These are phyloP conservation scores for Caloenas nicobarica DNA, from an alignment of 2,113 vertebrate species.

Conservation along the genomic window DNA sequence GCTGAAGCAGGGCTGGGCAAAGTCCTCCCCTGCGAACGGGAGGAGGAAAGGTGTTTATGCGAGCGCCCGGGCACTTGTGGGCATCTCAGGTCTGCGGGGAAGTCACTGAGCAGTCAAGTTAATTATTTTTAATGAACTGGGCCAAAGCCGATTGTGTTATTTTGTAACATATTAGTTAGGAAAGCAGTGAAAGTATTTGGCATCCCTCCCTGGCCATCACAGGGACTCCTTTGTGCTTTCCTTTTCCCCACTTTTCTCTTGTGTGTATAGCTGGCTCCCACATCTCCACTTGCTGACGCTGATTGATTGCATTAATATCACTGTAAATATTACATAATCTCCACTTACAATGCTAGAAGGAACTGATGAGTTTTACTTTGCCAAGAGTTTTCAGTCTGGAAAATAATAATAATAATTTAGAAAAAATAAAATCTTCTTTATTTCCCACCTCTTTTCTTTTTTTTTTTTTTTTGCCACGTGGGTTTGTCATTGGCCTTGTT, in stretches of 20 bases:
- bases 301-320: slow-evolving; percentile 75
- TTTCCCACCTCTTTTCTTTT: too few relatives aligned
- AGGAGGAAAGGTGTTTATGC: slow-evolving; percentile 16
- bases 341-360: slow-evolving; percentile 31
- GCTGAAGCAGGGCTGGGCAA: background rate
- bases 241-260: slow-evolving; percentile 49
- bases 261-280: slow-evolving; percentile 27
- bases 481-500: background rate
- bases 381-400: slow-evolving; percentile 34
- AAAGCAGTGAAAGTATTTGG: slow-evolving; percentile 63
- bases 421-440: background rate
- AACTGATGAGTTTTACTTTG: slow-evolving; percentile 44
- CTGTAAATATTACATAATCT: slow-evolving; percentile 72
- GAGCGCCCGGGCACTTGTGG: background rate
- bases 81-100: background rate
- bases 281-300: slow-evolving; percentile 50
- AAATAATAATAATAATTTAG: slow-evolving; percentile 10
- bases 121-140: slow-evolving; percentile 69
- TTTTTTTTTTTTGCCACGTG: background rate
- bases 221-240: slow-evolving; percentile 70
- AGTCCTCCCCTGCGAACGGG: background rate
- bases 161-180: slow-evolving; percentile 55
- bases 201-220: slow-evolving; percentile 57
- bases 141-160: slow-evolving; percentile 55
- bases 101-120: slow-evolving; percentile 48